Evolutionary conservation across 2,113 vertebrate species (phyloP), one percentile per base, ranked within the genome.

Genomic region (Setophaga petechia): DNA sequence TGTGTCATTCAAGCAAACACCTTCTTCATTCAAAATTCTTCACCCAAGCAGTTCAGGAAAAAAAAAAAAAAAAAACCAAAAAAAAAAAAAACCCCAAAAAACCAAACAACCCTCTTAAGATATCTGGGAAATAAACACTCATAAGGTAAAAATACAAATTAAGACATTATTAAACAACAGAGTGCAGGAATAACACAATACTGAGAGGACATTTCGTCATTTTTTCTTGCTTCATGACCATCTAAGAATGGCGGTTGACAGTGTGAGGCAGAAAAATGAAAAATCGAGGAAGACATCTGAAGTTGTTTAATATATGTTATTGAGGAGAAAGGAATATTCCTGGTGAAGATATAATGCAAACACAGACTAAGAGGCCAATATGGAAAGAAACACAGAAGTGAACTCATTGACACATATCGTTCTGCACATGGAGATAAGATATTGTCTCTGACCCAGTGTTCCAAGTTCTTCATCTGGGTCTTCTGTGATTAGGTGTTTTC

Each of bases 1-100:
- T n/a, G 41, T 77, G 7, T 63, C 43, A 39, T 28, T n/a, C 52
- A 10, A 58, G 6, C 3, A 90, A 85, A 66, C 3, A 14, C 2
- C 7, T 66, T 59, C 90, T 85, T 24, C 14, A 30, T 51, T 82
- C 13, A 66, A 59, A 82, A 62, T 30, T 84, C 47, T 67, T 54
- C 23, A 66, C 6, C 12, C 18, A 37, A 59, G 62, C 1, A 75
- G 24, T 58, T 71, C 31, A 12, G 23, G 35, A 49, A 33, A 46
- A 6, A 7, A 5, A 5, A 1, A 33, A 7, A 8, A 15, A 9
- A 5, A 49, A 24, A 24, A 19, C 17, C 8, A 12, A 39, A 10
- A 39, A 39, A 10, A 39, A 39, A 39, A 39, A 9, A 37, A 9
- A 9, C 10, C 37, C 37, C 37, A 39, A 10, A 39, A 39, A 39